phyloP scores from a whole-genome alignment of 2,888 invertebrate species.

The Halictus quadricinctus region DNA sequence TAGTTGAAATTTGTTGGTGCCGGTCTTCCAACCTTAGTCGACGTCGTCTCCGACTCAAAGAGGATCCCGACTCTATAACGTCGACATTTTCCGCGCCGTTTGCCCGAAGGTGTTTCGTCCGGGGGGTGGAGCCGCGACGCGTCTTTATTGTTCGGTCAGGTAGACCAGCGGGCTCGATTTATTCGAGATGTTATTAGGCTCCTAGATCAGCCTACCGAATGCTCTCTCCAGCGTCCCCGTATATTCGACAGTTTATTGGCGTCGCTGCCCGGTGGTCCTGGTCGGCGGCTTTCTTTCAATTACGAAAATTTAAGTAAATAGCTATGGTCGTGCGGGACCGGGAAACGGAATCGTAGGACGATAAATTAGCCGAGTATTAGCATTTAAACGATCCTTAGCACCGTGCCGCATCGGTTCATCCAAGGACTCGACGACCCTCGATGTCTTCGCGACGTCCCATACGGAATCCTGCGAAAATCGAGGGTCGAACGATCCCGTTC shows the following conservation, averaged over 20 bases:
- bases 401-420: neutral
- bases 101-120: slow-evolving; percentile 18
- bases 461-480: slow-evolving; percentile 29
- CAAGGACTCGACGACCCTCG: slow-evolving; percentile 12
- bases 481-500: neutral
- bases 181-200: slow-evolving; percentile 57
- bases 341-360: slow-evolving; percentile 69
- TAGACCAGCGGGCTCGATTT: slow-evolving; percentile 51
- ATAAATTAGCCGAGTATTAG: slow-evolving; percentile 76
- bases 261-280: slow-evolving; percentile 71
- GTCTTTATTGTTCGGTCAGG: slow-evolving; percentile 64
- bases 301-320: slow-evolving; percentile 73
- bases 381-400: slow-evolving; percentile 73
- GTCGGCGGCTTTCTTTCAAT: slow-evolving; percentile 78
- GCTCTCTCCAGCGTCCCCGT: slow-evolving; percentile 61
- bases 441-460: slow-evolving; percentile 28
- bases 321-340: slow-evolving; percentile 40
- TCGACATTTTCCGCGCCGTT: slow-evolving; percentile 50
- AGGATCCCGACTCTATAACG: slow-evolving; percentile 22
- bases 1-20: slow-evolving; percentile 7
- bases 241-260: slow-evolving; percentile 76
- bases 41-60: slow-evolving; percentile 17
- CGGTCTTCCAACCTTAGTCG: neutral
- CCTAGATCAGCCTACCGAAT: slow-evolving; percentile 64
- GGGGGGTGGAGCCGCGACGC: slow-evolving; percentile 48